Base-by-base conservation (phyloP, 30 jellyfish, hydroid and myxozoan species). In the Clytia hemisphaerica region DNA sequence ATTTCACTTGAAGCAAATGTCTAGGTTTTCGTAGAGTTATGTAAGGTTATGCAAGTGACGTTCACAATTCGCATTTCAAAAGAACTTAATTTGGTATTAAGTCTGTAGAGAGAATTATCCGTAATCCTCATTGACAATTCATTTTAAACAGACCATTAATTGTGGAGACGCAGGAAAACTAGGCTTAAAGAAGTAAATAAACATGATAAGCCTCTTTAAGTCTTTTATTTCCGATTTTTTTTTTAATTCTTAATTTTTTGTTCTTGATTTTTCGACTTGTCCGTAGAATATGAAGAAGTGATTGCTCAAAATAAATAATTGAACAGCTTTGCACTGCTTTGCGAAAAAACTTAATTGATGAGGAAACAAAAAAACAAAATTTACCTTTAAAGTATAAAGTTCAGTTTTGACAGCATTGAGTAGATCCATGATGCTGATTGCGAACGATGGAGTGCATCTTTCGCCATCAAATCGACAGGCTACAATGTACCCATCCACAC, bases 401-500 rank as follows among this genome's bases (percentile, higher is more conserved):
- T 57, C 70, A 16, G 3, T n/a, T 33, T 57, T 57, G 45, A 57
- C 27, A 2, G 45, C 30, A 22, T 26, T 31, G 12, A 57, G 70
- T 4, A 57, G 30, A 22, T 57, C 44, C 1, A 22, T 45, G 30
- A 57, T 57, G 15, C 30, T 31, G 25, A 57, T 57, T 16, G 45
- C 70, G 35, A 0, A 33, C 1, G 15, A n/a, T n/a, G 70, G 70
- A 57, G 70, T 57, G 70, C 70, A 57, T 6, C 44, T 21, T 45
- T 57, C 70, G 25, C 70, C 70, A 57, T 57, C 70, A 45, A 22
- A 57, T 57, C 30, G 70, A 57, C 70, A 57, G 19, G 38, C 25
- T 45, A 57, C 7, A 38, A 57, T 6, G 70, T 57, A 57, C 9
- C 70, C 70, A 22, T 57, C 70, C 70, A 57, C 70, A 57, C 70